These are phyloP conservation scores for Agriopis marginaria DNA, from an alignment of 2,888 invertebrate genomes.

Conservation along the genomic window DNA sequence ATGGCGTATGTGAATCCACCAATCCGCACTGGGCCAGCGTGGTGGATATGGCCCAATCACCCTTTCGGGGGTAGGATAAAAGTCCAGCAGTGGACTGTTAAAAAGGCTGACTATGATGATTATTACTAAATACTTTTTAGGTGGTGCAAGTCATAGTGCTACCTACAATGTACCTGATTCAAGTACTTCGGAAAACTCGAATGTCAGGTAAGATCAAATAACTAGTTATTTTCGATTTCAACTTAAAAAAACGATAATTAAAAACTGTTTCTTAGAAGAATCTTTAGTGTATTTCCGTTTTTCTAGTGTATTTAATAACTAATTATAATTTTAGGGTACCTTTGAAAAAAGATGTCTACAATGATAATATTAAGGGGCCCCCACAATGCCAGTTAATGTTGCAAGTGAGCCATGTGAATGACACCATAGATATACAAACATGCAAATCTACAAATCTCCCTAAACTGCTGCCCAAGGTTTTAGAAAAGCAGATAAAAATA, in stretches of 20 bases:
- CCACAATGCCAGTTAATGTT: constrained; percentile 42
- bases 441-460: constrained; percentile 26
- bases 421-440: constrained; percentile 44
- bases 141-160: constrained; percentile 51
- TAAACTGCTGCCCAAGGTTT: constrained; percentile 53
- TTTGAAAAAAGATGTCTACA: constrained; percentile 51
- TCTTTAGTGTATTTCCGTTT: too few species aligned
- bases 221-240: neutral
- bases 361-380: constrained; percentile 42
- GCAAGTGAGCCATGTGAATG: constrained; percentile 41
- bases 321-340: constrained; percentile 50
- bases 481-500: constrained; percentile 71
- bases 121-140: constrained; percentile 46
- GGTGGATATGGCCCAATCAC: too few species aligned
- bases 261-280: too few species aligned
- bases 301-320: neutral
- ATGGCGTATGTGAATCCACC: too few species aligned
- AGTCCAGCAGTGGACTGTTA: too few species aligned
- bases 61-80: too few species aligned
- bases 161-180: constrained; percentile 66
- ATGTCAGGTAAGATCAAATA: constrained; percentile 59
- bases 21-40: too few species aligned
- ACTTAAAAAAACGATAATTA: neutral
- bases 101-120: too few species aligned
- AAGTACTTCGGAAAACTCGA: constrained; percentile 66